Evolutionary conservation across 2,888 invertebrate genomes (phyloP).

Genomic region (Cyrtodaria siliqua): DNA sequence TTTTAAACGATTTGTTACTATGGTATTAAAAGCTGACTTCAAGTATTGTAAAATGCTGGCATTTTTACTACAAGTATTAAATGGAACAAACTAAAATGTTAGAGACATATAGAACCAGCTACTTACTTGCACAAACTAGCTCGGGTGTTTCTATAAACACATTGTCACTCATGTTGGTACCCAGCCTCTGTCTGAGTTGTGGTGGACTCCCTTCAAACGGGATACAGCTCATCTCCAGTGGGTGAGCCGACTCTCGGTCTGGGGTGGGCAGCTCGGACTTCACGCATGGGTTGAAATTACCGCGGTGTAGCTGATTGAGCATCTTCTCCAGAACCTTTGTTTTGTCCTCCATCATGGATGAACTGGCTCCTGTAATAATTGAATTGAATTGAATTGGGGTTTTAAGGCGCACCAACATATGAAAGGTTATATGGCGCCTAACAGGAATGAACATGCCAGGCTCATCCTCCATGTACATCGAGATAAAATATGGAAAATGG

Average conservation of each 20-base stretch:
- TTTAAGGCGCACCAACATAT: no score
- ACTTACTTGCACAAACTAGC: constrained; percentile 53
- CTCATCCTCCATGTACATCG: no score
- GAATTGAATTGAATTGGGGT: no score
- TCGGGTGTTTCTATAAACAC: constrained; percentile 62
- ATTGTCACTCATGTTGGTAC: constrained; percentile 43
- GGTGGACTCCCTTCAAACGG: constrained; percentile 75
- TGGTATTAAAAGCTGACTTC: no score
- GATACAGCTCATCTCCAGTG: constrained; percentile 77
- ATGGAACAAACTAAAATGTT: no score
- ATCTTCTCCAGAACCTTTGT: constrained; percentile 75
- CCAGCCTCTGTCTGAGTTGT: constrained; percentile 47
- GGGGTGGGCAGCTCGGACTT: constrained; percentile 65
- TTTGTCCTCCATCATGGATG: constrained; percentile 77
- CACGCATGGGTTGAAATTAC: constrained; percentile 75
- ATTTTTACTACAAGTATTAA: no score
- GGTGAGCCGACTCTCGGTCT: constrained; percentile 62
- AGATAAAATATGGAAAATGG: no score
- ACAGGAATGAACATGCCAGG: no score
- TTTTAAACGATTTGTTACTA: no score
- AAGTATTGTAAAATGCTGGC: no score
- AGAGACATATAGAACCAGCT: no score
- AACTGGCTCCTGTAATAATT: constrained; percentile 79
- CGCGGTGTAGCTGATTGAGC: constrained; percentile 78
- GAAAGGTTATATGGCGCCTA: no score